These are phyloP conservation scores for Trichomycterus rosablanca DNA, from an alignment of 2,113 vertebrate species.

Conservation along the genomic window DNA sequence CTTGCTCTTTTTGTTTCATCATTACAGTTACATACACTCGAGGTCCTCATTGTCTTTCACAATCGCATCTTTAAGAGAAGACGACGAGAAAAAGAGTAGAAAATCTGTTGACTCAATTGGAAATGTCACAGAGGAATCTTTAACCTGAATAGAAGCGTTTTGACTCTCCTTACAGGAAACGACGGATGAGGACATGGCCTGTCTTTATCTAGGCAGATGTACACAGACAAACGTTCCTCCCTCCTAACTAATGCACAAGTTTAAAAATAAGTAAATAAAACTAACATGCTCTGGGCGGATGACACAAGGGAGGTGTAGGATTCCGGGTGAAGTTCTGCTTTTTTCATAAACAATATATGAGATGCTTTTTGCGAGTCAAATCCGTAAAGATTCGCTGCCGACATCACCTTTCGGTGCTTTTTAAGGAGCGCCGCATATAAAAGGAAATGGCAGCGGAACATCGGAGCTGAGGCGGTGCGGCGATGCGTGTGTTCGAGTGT, in stretches of 20 bases:
- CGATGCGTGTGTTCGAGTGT: conserved; percentile 8
- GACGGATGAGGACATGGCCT: conserved; percentile 91
- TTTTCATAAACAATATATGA: conserved; percentile 98
- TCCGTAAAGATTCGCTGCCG: conserved; percentile 70
- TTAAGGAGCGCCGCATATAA: conserved; percentile 51
- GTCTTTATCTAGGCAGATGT: conserved; percentile 93
- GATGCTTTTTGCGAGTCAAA: conserved; percentile 97
- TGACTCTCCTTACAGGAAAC: conserved; percentile 95
- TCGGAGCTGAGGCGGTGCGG: conserved; percentile 14
- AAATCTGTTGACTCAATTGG: conserved; percentile 95
- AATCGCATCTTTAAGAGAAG: conserved; percentile 67
- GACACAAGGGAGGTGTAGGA: conserved; percentile 58
- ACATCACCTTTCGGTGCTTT: conserved; percentile 54
- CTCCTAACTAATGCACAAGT: conserved; percentile 83
- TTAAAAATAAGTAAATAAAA: conserved; percentile 84
- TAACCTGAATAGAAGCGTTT: conserved; percentile 94
- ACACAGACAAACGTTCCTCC: conserved; percentile 85
- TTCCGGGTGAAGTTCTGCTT: conserved; percentile 57
- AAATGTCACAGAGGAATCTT: conserved; percentile 93
- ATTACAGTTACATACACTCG: conserved; percentile 79
- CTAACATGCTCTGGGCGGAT: conserved; percentile 80
- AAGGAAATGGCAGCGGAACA: conserved; percentile 46
- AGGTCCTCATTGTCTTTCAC: conserved; percentile 75
- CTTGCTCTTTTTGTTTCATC: conserved; percentile 70
- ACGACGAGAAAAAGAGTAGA: conserved; percentile 52